These are phyloP conservation scores for Spodoptera littoralis DNA, from an alignment of 2,888 invertebrate species.

Conservation along the genomic window DNA sequence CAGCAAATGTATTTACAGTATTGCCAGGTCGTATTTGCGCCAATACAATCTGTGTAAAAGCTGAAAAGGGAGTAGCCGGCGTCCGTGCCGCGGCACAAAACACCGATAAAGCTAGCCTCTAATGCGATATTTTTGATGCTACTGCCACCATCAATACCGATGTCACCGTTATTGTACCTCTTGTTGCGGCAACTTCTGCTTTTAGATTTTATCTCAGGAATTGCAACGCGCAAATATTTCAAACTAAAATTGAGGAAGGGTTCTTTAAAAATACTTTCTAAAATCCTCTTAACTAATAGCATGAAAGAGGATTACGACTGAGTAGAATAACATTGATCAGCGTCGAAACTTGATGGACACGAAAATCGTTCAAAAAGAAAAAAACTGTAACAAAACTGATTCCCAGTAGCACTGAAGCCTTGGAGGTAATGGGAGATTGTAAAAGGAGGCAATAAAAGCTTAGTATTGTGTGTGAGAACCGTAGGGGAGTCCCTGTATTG, in stretches of 20 bases:
- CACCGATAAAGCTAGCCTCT: conserved; percentile 72
- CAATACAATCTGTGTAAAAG: conserved; percentile 84
- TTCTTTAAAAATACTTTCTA: conserved; percentile 43
- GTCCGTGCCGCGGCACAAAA: conserved; percentile 63
- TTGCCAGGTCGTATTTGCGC: conserved; percentile 78
- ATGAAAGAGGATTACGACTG: conserved; percentile 60
- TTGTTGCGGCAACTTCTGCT: conserved; percentile 44
- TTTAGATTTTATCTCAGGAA: conserved; percentile 48
- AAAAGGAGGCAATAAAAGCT: conserved; percentile 89
- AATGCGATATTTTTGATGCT: conserved; percentile 79
- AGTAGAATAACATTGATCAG: conserved; percentile 69
- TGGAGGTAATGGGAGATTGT: conserved; percentile 88
- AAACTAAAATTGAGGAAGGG: conserved; percentile 20
- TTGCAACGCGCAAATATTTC: conserved; percentile 43
- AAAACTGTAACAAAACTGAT: conserved; percentile 86
- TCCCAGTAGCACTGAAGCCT: conserved; percentile 83
- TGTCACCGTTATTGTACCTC: conserved; percentile 59
- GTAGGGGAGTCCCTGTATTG: conserved; percentile 86
- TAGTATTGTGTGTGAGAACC: conserved; percentile 87
- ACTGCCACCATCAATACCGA: conserved; percentile 65
- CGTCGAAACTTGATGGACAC: conserved; percentile 74
- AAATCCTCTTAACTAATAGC: conserved; percentile 60
- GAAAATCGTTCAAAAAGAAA: conserved; percentile 80
- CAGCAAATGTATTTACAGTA: conserved; percentile 83
- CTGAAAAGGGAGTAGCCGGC: conserved; percentile 66